phyloP scores from a whole-genome alignment of 1,140 invertebrate genomes.

The Leptopilina clavipes region DNA sequence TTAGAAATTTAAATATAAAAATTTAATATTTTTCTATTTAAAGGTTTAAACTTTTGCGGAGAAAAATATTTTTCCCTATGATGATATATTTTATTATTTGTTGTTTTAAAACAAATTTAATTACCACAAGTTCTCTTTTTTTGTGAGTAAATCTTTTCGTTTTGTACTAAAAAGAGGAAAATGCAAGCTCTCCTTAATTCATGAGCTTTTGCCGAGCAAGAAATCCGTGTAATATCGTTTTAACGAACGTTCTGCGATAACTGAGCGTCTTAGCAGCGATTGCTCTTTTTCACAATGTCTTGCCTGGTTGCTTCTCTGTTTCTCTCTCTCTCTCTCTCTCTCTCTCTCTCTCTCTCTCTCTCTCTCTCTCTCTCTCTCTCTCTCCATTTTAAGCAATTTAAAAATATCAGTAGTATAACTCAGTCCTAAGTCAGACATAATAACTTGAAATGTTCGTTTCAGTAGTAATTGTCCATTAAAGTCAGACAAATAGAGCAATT shows the following conservation, averaged over 20 bases:
- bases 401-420: too few species aligned
- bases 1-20: too few species aligned
- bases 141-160: conserved; percentile 40
- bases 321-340: neutral
- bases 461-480: too few species aligned
- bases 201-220: conserved; percentile 14
- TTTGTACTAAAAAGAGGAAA: neutral
- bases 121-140: neutral
- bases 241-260: conserved; percentile 34
- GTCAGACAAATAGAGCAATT: too few species aligned
- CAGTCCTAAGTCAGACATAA: too few species aligned
- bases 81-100: neutral
- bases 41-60: too few species aligned
- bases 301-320: neutral
- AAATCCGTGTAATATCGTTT: conserved; percentile 27
- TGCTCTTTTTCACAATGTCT: conserved; percentile 24
- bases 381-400: too few species aligned
- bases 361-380: neutral
- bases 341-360: conserved; percentile 31
- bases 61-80: too few species aligned
- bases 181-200: conserved; percentile 22
- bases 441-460: too few species aligned
- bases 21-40: too few species aligned
- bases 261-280: conserved; percentile 21
- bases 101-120: conserved; percentile 7